Evolutionary conservation across 1,140 invertebrate genomes (phyloP).

Genomic region (Frieseomelitta varia): DNA sequence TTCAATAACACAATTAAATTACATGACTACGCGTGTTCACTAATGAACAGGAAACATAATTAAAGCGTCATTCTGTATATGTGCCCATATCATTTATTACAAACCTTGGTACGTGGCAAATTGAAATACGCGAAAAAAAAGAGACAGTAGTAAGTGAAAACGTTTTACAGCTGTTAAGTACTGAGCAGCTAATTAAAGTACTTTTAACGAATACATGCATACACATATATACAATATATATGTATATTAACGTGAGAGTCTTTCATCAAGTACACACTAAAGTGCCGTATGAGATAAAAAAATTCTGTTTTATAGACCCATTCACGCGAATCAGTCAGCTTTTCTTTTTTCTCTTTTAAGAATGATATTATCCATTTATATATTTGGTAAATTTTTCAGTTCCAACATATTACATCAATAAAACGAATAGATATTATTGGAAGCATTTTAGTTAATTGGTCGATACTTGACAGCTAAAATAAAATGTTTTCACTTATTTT

Average conservation of each 20-base stretch:
- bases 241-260: constrained; percentile 34
- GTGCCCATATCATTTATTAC: not conserved
- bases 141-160: constrained; percentile 18
- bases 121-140: not conserved
- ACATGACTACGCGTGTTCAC: not conserved
- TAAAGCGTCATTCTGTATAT: not conserved
- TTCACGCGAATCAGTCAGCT: not conserved
- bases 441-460: constrained; percentile 37
- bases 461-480: constrained; percentile 21
- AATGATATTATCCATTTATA: no score
- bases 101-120: not conserved
- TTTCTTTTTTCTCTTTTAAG: not conserved
- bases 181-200: constrained; percentile 32
- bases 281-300: constrained; percentile 3
- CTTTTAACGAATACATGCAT: constrained; percentile 25
- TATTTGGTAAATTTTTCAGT: not conserved
- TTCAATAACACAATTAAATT: constrained; percentile 4
- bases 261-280: constrained; percentile 1
- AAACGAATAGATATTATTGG: not conserved
- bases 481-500: constrained; percentile 38
- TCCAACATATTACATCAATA: no score
- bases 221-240: not conserved
- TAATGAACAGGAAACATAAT: constrained; percentile 11
- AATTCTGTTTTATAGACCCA: not conserved
- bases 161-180: constrained; percentile 33